These are phyloP conservation scores for Pristionchus fissidentatus DNA, from an alignment of 2,888 invertebrate genomes.

Conservation along the genomic window DNA sequence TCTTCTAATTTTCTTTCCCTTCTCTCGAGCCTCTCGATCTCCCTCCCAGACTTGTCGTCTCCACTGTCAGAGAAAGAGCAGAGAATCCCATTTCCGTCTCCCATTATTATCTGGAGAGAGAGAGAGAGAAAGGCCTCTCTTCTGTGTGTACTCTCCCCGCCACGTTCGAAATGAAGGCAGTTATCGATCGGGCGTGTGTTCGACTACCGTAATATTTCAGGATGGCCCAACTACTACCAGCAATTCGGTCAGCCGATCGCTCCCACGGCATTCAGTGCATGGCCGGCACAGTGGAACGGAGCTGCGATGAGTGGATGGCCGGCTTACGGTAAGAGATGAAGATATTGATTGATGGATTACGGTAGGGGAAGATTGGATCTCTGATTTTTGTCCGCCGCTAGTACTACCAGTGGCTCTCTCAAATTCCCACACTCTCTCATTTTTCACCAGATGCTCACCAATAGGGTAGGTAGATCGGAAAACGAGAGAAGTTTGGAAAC, in stretches of 20 bases:
- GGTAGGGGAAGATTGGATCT: not conserved
- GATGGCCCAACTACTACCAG: constrained; percentile 62
- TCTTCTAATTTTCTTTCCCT: no score
- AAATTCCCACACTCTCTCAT: no score
- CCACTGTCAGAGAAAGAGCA: not conserved
- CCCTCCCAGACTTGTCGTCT: constrained; percentile 31
- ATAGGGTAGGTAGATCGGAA: no score
- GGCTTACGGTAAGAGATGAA: constrained; percentile 64
- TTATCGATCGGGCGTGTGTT: not conserved
- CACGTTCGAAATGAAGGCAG: no score
- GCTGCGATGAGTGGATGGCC: constrained; percentile 65
- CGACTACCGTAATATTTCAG: constrained; percentile 14
- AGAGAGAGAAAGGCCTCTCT: not conserved
- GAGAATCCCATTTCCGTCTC: constrained; percentile 22
- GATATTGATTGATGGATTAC: not conserved
- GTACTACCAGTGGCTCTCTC: no score
- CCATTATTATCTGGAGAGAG: constrained; percentile 37
- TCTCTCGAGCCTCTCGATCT: not conserved
- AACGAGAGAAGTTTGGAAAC: no score
- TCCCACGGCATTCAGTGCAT: constrained; percentile 60
- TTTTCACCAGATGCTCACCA: no score
- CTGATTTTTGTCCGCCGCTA: no score
- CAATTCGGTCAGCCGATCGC: constrained; percentile 64
- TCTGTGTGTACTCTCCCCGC: no score
- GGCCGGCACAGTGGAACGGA: constrained; percentile 66